Base-by-base conservation (phyloP, 2,113 vertebrate species). In the Eubucco bourcierii region DNA sequence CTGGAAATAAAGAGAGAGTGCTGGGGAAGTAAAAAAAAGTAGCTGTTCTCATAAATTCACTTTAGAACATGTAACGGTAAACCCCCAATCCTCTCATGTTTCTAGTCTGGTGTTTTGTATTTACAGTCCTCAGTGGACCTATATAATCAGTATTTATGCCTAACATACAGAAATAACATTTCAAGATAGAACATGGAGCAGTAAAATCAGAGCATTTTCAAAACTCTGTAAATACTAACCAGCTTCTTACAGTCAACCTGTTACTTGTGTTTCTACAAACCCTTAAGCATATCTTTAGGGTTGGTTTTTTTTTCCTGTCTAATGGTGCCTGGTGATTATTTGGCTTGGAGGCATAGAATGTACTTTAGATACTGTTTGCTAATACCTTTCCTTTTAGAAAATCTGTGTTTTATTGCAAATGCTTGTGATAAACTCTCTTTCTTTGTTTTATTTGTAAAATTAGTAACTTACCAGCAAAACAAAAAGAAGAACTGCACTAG, bases 131-230 rank as follows among this genome's bases (percentile, higher is more conserved):
- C 64, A 25, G 28, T 66, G 59, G 75, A 90, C 61, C 73, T 71
- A 27, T 41, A 46, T 31, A 80, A 87, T 73, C 20, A 19, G 15
- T 80, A 83, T 92, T 90, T 87, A 72, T 47, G 27, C 13, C n/a
- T 88, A 84, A 76, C 20, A 24, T 44, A 83, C 14, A 82, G 90
- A 81, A 86, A 80, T 31, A 58, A 7, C 23, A 65, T 91, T 89
- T 90, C 71, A 82, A 76, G 29, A 28, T 47, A 68, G 67, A 93
- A 63, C 29, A 82, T 1, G 6, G 20, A 80, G 24, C 21, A 27
- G 20, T 64, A 88, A 86, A 89, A 88, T 29, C 39, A 75, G 55
- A 90, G 29, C 9, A 84, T 86, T 93, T 93, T 81, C 67, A 70
- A 90, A 87, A 65, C 64, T 89, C 46, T 58, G 34, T 67, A 94